Conservation (phyloP, 2,113 vertebrate species). For the Rhabdomys dilectus region DNA sequence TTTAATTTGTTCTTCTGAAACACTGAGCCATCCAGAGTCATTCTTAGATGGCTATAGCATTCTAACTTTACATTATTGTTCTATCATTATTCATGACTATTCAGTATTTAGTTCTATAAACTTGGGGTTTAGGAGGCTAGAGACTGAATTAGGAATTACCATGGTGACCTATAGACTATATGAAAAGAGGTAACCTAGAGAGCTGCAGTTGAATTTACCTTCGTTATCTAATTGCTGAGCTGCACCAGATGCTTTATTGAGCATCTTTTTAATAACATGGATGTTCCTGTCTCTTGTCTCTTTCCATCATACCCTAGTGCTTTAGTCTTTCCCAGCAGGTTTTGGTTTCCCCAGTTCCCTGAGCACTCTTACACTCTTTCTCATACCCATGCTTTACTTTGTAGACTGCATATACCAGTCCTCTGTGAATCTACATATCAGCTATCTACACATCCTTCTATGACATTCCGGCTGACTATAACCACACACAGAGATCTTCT, state of each 20-base stretch:
- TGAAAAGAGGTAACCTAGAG: neutral
- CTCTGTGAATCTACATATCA: neutral
- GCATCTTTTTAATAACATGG: neutral
- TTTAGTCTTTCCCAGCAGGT: neutral
- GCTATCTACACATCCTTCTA: neutral
- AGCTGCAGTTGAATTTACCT: neutral
- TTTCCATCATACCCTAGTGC: neutral
- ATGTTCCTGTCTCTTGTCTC: neutral
- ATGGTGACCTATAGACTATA: too few species aligned
- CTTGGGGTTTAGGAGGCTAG: neutral
- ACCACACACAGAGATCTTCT: neutral
- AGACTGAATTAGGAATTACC: neutral
- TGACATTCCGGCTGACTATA: neutral
- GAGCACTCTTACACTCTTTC: neutral
- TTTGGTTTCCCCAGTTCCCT: neutral
- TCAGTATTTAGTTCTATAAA: neutral
- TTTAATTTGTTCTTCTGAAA: neutral
- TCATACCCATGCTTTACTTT: neutral
- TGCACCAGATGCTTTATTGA: neutral
- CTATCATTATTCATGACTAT: neutral
- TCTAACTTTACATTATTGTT: neutral
- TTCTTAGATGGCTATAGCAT: neutral
- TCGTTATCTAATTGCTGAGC: neutral
- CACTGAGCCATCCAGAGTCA: neutral
- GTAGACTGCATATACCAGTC: fast-evolving